Evolutionary conservation across 2,113 vertebrate genomes (phyloP).

Genomic region (Ptychochromis oligacanthus): DNA sequence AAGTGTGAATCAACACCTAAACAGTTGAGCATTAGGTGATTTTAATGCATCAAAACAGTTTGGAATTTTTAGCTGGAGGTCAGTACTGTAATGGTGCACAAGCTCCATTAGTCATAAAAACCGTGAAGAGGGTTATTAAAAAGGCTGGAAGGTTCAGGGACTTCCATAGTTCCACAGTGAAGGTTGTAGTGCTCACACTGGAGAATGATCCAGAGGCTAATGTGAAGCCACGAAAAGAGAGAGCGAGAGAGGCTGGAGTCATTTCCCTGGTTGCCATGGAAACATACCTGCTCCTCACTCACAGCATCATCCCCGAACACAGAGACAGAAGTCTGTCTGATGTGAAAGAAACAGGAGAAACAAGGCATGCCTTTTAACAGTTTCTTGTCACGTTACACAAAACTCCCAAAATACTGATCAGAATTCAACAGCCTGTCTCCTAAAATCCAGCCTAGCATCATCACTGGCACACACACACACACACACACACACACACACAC

Average conservation of each 20-base stretch:
- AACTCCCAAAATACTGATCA: neutral
- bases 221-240: constrained; percentile 10
- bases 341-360: constrained; percentile 13
- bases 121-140: neutral
- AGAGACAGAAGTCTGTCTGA: constrained; percentile 48
- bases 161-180: neutral
- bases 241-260: constrained; percentile 42
- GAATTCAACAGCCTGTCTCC: neutral
- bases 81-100: neutral
- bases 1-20: neutral
- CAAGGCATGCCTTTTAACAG: constrained; percentile 20
- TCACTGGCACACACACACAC: neutral
- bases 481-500: neutral
- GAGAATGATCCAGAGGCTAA: constrained; percentile 35
- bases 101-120: neutral
- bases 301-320: constrained; percentile 49
- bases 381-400: neutral
- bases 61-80: neutral
- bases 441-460: neutral
- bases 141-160: neutral
- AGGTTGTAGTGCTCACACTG: neutral
- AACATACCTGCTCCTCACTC: constrained; percentile 67
- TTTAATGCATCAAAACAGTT: neutral
- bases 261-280: constrained; percentile 64
- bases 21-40: neutral